Evolutionary conservation across 2,113 vertebrate genomes (phyloP), one percentile per base, ranked within the genome.

Genomic region (Paramisgurnus dabryanus): DNA sequence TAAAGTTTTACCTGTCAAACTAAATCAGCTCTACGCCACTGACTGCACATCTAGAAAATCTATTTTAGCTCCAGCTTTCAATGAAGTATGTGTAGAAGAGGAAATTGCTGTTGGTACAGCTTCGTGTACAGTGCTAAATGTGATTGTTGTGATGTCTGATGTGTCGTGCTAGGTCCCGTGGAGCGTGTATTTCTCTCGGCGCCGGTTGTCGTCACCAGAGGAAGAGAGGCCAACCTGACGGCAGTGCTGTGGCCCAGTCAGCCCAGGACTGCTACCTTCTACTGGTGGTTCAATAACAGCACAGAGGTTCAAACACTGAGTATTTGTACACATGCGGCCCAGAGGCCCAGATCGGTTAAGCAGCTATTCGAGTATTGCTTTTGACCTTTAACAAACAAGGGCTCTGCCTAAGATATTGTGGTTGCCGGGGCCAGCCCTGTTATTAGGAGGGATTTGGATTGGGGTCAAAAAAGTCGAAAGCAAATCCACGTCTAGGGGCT

Each of bases 281-380:
- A 98, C 92, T 99, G 97, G 97, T 99, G 97, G 97, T 94, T 99
- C 80, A 95, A 95, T 76, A 98, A 98, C 87, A 97, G 90, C 90
- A 96, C 95, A 0, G 98, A 98, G 96, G 97, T 98, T 71, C 67
- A 78, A 27, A 78, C 34, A 3, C 55, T 55, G 11, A 60, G 41
- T 47, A 65, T 80, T 64, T 64, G 7, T 53, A 53, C 47, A 66
- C 74, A 55, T 40, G 74, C 27, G 61, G 45, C 74, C 61, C 74
- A 76, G 34, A 66, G 47, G 75, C 63, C 9, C 63, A 53, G 43
- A 77, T 55, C 63, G 10, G 45, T 77, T 77, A 77, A 47, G 15
- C 75, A 55, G 60, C 61, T 41, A 41, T 65, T 55, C 34, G 9
- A 55, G 17, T 67, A 77, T 41, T 77, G 49, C 47, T 53, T 77